Conservation (phyloP, 2,797 vertebrate genomes). For the Eidolon dupreanum region DNA sequence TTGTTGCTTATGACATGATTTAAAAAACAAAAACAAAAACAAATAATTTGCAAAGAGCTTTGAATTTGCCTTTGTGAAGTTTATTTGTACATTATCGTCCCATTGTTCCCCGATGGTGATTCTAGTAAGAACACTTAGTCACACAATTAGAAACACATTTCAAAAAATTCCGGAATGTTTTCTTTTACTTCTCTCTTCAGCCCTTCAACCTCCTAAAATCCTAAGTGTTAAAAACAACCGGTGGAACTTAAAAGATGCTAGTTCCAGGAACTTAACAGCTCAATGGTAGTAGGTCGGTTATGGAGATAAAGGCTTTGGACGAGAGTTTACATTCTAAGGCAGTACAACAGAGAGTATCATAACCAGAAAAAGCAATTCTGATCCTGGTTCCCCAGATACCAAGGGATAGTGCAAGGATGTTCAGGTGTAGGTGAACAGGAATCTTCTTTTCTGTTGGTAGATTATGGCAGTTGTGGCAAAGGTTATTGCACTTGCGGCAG, state of each 20-base stretch:
- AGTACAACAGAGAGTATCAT: background rate
- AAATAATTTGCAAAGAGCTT: conserved; percentile 54
- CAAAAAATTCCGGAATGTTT: background rate
- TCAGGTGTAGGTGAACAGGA: background rate
- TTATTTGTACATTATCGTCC: background rate
- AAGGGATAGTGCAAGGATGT: background rate
- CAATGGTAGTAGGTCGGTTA: background rate
- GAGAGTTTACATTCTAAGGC: background rate
- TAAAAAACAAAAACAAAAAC: conserved; percentile 12
- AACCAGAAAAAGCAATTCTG: background rate
- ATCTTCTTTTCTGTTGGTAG: background rate
- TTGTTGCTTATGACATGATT: conserved; percentile 4
- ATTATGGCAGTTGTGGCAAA: background rate
- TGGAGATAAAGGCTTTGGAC: background rate
- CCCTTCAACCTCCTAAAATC: background rate
- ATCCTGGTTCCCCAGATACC: background rate
- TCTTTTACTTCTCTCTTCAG: background rate
- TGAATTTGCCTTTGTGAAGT: background rate
- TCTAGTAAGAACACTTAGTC: background rate
- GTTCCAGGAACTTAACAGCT: background rate
- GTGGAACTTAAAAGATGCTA: background rate
- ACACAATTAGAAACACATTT: background rate
- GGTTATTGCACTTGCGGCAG: background rate
- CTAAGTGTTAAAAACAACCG: background rate
- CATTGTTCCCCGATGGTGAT: background rate